phyloP scores from a whole-genome alignment of 2,113 vertebrate species.

The Sinocyclocheilus grahami region DNA sequence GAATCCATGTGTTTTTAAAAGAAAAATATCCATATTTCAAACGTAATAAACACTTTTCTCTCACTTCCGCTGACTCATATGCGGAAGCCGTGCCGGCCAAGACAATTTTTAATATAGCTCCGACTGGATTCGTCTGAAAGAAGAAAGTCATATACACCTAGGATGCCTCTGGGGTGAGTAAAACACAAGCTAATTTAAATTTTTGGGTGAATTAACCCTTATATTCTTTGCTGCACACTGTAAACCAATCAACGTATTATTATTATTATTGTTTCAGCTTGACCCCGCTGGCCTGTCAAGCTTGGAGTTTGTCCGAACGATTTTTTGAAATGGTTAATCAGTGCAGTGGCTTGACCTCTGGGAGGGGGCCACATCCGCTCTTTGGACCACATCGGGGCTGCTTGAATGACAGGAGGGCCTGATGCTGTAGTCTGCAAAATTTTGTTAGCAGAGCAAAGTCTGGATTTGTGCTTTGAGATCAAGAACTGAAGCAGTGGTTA shows the following conservation, averaged over 20 bases:
- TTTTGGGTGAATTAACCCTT: background rate
- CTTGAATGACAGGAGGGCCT: background rate
- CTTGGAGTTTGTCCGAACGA: background rate
- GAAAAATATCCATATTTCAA: too few relatives aligned
- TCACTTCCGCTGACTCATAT: too few relatives aligned
- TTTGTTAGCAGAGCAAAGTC: background rate
- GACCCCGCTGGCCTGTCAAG: background rate
- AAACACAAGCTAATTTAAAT: too few relatives aligned
- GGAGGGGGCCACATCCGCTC: conserved; percentile 34
- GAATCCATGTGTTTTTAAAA: too few relatives aligned
- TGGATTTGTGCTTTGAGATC: background rate
- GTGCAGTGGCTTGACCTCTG: conserved; percentile 12
- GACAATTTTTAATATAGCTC: too few relatives aligned
- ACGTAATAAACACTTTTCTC: too few relatives aligned
- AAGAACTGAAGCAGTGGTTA: background rate
- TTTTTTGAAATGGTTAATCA: conserved; percentile 17
- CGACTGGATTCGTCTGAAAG: too few relatives aligned
- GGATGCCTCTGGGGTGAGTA: too few relatives aligned
- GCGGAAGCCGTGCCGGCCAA: too few relatives aligned
- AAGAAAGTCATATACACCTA: too few relatives aligned
- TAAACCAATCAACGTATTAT: background rate
- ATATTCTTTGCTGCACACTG: background rate
- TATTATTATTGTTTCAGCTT: background rate
- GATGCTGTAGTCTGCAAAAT: background rate
- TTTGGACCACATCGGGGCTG: background rate